phyloP scores from a whole-genome alignment of 2,113 vertebrate species.

The Petromus typicus region DNA sequence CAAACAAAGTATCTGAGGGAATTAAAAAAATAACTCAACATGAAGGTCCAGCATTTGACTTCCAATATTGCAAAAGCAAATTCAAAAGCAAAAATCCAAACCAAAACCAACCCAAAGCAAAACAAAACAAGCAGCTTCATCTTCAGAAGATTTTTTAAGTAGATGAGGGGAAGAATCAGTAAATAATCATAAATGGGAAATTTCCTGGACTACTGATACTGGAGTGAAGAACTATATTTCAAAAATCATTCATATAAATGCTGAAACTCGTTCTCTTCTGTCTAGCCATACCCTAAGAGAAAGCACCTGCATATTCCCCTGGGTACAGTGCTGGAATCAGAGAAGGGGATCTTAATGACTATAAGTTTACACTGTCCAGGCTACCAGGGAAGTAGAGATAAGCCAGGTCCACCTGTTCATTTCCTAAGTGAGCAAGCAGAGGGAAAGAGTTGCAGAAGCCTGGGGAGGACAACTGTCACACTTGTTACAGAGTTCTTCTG shows the following conservation, averaged over 20 bases:
- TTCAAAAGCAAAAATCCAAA: neutral
- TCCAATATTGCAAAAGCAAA: neutral
- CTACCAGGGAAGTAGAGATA: neutral
- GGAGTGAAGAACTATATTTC: neutral
- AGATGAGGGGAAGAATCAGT: neutral
- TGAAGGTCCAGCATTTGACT: neutral
- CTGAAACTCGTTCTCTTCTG: neutral
- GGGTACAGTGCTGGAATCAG: fast-evolving
- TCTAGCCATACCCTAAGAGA: neutral
- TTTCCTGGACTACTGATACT: neutral
- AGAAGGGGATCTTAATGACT: neutral
- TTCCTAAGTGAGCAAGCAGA: neutral
- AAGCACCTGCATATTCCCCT: neutral
- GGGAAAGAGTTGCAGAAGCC: neutral
- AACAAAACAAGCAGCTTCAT: neutral
- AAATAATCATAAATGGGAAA: no score
- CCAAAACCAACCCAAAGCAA: neutral
- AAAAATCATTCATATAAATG: neutral
- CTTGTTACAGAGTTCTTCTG: neutral
- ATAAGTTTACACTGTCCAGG: neutral
- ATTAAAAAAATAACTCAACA: neutral
- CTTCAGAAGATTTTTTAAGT: no score
- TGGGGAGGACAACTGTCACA: no score
- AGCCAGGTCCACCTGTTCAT: no score
- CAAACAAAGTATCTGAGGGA: neutral